phyloP scores from a whole-genome alignment of 1,140 invertebrate species.

The Carposina sasakii region DNA sequence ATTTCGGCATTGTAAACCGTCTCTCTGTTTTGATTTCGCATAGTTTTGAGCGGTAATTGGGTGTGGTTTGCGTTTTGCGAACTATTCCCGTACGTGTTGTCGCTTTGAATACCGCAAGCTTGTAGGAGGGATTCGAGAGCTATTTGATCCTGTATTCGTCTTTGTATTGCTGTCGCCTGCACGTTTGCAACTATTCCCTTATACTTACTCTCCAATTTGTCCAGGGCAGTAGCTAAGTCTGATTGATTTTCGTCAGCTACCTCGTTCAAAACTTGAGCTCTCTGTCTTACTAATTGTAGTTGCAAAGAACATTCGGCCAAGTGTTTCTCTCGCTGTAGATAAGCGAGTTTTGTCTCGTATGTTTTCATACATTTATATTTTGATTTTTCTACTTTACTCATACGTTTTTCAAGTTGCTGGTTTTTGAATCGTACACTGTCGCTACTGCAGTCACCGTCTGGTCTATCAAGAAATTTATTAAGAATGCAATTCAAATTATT shows the following conservation, averaged over 20 bases:
- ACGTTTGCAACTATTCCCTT: constrained; percentile 58
- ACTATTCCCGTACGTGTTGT: constrained; percentile 26
- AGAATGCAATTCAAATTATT: constrained; percentile 32
- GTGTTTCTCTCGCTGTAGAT: constrained; percentile 48
- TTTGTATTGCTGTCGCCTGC: constrained; percentile 56
- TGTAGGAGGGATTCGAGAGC: constrained; percentile 51
- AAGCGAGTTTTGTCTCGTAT: constrained; percentile 47
- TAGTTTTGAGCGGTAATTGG: constrained; percentile 28
- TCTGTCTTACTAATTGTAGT: constrained; percentile 49
- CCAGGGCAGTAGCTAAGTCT: constrained; percentile 38
- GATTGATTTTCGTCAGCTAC: constrained; percentile 45
- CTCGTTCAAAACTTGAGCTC: constrained; percentile 43
- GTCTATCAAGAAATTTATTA: constrained; percentile 34
- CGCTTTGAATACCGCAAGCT: constrained; percentile 4
- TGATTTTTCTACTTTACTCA: constrained; percentile 43
- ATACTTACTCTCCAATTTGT: constrained; percentile 59
- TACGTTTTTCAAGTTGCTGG: constrained; percentile 40
- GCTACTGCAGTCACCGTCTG: constrained; percentile 22
- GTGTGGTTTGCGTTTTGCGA: constrained; percentile 17
- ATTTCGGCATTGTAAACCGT: constrained; percentile 30
- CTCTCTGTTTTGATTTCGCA: constrained; percentile 25
- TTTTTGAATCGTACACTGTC: constrained; percentile 31
- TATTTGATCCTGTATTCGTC: constrained; percentile 55
- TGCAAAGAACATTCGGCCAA: constrained; percentile 49
- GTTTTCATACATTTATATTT: constrained; percentile 39